These are phyloP conservation scores for Dolichallabes microphthalmus DNA, from an alignment of 2,113 vertebrate genomes.

Conservation along the genomic window DNA sequence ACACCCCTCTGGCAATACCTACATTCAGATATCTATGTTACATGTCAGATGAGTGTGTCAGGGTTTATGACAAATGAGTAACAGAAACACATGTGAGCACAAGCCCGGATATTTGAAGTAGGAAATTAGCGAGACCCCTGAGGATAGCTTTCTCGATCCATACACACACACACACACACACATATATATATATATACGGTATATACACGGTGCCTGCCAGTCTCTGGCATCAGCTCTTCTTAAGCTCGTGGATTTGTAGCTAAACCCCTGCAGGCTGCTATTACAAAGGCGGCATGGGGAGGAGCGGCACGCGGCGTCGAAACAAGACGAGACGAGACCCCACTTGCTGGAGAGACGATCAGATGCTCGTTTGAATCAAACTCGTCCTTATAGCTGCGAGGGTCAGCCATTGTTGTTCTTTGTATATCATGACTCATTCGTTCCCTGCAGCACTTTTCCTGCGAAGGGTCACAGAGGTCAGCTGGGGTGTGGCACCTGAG, in stretches of 20 bases:
- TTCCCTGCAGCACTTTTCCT: too few relatives aligned
- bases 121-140: conserved; percentile 18
- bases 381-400: background rate
- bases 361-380: conserved; percentile 5
- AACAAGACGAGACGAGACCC: conserved; percentile 26
- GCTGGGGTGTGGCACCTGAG: too few relatives aligned
- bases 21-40: background rate
- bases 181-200: background rate
- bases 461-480: too few relatives aligned
- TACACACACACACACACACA: background rate
- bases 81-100: background rate
- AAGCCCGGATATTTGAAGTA: conserved; percentile 4
- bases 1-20: too few relatives aligned
- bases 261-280: conserved; percentile 64
- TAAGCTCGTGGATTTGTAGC: conserved; percentile 67
- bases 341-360: conserved; percentile 19
- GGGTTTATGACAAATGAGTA: background rate
- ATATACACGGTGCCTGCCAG: conserved; percentile 69
- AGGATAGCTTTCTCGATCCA: background rate
- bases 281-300: conserved; percentile 59
- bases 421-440: background rate
- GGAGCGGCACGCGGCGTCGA: background rate
- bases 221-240: conserved; percentile 71
- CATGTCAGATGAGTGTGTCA: background rate
- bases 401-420: background rate